Evolutionary conservation across 2,888 invertebrate genomes (phyloP), one percentile per base, ranked within the genome.

Genomic region (Spodoptera exigua): DNA sequence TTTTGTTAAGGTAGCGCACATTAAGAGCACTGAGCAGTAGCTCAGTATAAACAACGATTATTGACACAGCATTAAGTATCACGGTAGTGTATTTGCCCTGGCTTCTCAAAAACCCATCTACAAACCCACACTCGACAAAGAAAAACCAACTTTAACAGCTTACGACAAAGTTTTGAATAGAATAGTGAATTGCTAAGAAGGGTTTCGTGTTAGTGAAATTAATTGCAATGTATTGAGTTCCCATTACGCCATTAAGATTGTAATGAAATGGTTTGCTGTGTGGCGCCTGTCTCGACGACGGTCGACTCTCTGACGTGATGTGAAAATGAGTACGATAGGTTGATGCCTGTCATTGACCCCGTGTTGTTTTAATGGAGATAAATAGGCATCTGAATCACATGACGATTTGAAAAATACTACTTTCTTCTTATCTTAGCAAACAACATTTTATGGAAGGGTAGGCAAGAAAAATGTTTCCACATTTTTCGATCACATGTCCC

Each of bases 31-130:
- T 79, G 67, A 70, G 80, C 81, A 77, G 82, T 79, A 81, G 84
- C 80, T 75, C 64, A 61, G 53, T 61, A 72, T 67, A 83, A 82
- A 85, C 79, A 83, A 48, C 13, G 17, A 43, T 18, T 85, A 70
- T 87, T 85, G 70, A 83, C 86, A 63, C 61, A 82, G 79, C 84
- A 85, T 85, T 86, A 85, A 86, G 83, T 80, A 77, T 70, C 70
- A 76, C 84, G 81, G 86, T 84, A 84, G 85, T 76, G 48, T 85
- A 59, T 85, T 84, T 74, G 74, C 76, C 56, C 57, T 67, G 54
- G 48, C 52, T 63, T 35, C 52, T 67, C 70, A 70, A 66, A 69
- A 71, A 60, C 51, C 51, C 57, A 73, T 70, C 68, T 69, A 65
- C 56, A 57, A 68, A 57, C 65, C 58, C 1, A 11, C 21, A 53